Conservation (phyloP, 2,113 vertebrate species). For the Phylloscopus whistleri region DNA sequence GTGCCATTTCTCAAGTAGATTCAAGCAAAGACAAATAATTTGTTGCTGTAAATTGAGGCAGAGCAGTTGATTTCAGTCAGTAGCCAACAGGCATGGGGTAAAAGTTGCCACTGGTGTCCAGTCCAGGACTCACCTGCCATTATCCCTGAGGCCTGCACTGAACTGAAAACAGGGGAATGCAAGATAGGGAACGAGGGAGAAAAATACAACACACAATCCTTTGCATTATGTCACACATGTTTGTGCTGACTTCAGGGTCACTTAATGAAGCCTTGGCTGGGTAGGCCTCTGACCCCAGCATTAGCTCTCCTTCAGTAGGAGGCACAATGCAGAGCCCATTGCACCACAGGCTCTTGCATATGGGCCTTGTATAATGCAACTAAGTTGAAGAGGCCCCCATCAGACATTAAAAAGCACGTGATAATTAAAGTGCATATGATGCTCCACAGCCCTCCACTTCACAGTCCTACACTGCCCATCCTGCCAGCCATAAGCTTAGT, state of each 20-base stretch:
- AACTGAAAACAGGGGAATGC: background rate
- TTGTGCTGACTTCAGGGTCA: background rate
- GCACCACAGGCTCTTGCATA: background rate
- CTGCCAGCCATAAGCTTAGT: background rate
- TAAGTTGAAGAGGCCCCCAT: background rate
- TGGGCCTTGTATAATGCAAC: background rate
- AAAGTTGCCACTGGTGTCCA: background rate
- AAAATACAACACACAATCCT: background rate
- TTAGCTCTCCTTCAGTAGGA: background rate
- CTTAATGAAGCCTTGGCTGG: background rate
- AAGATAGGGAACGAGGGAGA: background rate
- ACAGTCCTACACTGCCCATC: background rate
- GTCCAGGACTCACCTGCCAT: background rate
- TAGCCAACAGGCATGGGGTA: background rate
- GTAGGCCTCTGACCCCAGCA: background rate
- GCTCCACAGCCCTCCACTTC: background rate
- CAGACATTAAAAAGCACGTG: background rate
- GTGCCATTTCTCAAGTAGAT: background rate
- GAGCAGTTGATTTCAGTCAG: background rate
- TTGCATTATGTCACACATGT: background rate
- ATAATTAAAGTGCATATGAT: background rate
- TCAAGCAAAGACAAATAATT: background rate
- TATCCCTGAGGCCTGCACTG: background rate
- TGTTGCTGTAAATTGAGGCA: background rate
- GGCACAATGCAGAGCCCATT: background rate